Base-by-base conservation (phyloP, 2,888 invertebrate species). In the Spicauda simplicius region DNA sequence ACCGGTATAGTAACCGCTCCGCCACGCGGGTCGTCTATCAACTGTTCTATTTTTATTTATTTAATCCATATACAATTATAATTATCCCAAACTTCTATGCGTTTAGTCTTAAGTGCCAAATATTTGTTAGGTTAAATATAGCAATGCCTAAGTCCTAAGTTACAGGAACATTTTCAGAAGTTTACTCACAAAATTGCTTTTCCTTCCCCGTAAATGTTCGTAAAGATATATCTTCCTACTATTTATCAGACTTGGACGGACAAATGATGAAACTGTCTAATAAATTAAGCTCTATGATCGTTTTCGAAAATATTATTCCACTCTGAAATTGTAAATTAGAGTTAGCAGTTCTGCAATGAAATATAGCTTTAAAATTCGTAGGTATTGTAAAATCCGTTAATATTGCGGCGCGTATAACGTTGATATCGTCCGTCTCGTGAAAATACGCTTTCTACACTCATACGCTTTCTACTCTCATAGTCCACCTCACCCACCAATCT, bases 121-220 rank as follows among this genome's bases (percentile, higher is more conserved):
- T 14, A 45, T 3, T 37, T 3, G 5, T 25, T 25, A n/a, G 48
- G 16, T 25, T 6, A n/a, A 16, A 20, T 48, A 19, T 25, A 45
- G 45, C 58, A 25, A 16, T 59, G 20, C 50, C 58, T 25, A 16
- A 48, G 58, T 48, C 45, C 58, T 59, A 59, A 59, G 58, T 59
- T 48, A 48, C n/a, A 59, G 25, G 16, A 16, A 7, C 58, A 50
- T 25, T 48, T 48, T 19, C n/a, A 59, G 10, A 48, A 59, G 48
- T 59, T 48, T 59, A 59, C 48, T 59, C 50, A 59, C 50, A 50
- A 59, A 59, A 59, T 59, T 59, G 59, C 59, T 20, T 59, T 59
- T 59, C 30, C 48, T 59, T 50, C 20, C 48, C 48, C 48, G 30
- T n/a, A 59, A 50, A 59, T 48, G 25, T 50, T 30, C 30, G 48